Percentiles rank a stretch among this genome's conserved stretches.
These are phyloP conservation scores for Darevskia nairensis DNA, from an alignment of 2,797 vertebrate genomes.

Conservation along the genomic window DNA sequence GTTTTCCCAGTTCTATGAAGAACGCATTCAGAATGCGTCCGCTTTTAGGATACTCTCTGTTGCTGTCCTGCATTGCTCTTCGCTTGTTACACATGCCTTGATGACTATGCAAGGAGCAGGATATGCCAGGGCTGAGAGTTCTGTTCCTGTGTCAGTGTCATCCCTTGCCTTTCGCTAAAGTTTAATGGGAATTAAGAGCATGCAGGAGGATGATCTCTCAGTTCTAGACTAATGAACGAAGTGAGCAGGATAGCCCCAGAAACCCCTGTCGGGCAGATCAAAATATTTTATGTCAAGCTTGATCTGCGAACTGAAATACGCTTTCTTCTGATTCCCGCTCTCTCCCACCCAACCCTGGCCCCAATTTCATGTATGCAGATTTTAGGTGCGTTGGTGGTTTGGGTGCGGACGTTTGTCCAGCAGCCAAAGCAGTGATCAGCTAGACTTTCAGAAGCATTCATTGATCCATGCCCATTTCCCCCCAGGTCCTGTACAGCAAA, in stretches of 20 bases:
- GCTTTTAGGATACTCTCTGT: too few relatives aligned
- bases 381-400: not conserved
- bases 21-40: too few relatives aligned
- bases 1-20: too few relatives aligned
- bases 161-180: too few relatives aligned
- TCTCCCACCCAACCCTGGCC: too few relatives aligned
- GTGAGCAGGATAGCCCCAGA: not conserved
- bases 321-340: not conserved
- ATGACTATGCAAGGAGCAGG: too few relatives aligned
- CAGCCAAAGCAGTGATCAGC: slow-evolving; percentile 4
- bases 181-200: too few relatives aligned
- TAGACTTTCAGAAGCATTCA: not conserved
- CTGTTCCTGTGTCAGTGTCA: too few relatives aligned
- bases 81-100: too few relatives aligned
- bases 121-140: too few relatives aligned
- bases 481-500: not conserved
- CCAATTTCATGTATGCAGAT: not conserved
- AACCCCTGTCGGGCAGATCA: not conserved
- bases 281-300: not conserved
- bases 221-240: not conserved
- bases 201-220: not conserved
- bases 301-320: not conserved
- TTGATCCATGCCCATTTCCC: not conserved
- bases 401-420: not conserved
- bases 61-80: too few relatives aligned